Conservation (phyloP, 2,113 vertebrate genomes). For the Alectura lathami region DNA sequence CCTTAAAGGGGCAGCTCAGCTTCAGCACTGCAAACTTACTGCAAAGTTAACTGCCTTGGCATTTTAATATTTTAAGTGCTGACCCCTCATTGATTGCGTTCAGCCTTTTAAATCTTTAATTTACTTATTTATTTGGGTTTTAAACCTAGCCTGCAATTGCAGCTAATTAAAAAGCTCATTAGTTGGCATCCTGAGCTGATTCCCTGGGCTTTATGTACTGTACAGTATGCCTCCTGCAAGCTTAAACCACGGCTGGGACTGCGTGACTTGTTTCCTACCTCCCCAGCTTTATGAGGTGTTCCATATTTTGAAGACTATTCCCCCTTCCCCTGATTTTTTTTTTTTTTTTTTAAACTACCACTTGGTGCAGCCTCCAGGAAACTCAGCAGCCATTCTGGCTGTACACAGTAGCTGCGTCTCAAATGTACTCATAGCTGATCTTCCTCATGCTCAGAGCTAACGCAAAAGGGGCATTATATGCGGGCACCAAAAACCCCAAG, state of each 20-base stretch:
- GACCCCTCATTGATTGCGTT: slow-evolving; percentile 41
- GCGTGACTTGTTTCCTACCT: slow-evolving; percentile 24
- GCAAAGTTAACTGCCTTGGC: neutral
- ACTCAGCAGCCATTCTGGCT: neutral
- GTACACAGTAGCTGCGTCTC: neutral
- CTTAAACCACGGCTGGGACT: neutral
- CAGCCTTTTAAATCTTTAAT: slow-evolving; percentile 62
- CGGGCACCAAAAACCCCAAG: neutral
- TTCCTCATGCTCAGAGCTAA: neutral
- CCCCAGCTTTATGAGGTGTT: slow-evolving; percentile 60
- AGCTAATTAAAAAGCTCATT: slow-evolving; percentile 70
- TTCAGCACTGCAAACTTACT: neutral
- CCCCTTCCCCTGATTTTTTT: neutral
- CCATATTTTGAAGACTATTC: slow-evolving; percentile 42
- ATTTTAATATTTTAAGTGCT: slow-evolving; percentile 29
- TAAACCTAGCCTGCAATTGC: slow-evolving; percentile 37
- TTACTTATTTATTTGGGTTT: slow-evolving; percentile 65
- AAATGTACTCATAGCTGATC: neutral
- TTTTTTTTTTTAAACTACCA: neutral
- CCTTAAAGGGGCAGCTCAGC: slow-evolving; percentile 8
- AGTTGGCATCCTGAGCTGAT: slow-evolving; percentile 45
- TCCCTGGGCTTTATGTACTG: slow-evolving; percentile 34
- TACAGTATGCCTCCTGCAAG: neutral
- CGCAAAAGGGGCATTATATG: neutral
- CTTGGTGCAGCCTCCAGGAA: neutral